Base-by-base conservation (phyloP, 2,797 vertebrate genomes). In the Gastrophryne carolinensis region DNA sequence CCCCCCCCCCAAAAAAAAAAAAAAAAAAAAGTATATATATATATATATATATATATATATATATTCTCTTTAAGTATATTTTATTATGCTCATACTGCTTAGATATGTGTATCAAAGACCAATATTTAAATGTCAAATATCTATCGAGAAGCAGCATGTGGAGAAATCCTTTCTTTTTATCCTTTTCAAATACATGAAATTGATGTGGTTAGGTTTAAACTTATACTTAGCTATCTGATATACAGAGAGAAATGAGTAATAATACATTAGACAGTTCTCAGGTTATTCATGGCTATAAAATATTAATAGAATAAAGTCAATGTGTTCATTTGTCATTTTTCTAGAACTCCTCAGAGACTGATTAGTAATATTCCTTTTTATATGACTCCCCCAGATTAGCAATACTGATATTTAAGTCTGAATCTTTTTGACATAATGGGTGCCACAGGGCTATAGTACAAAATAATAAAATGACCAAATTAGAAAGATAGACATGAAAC, bases 111-210 rank as follows among this genome's bases (percentile, higher is more conserved):
- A 15, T 62, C 41, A 62, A 62, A n/a, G 35, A 62, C 21, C 34
- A 23, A 62, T 35, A 62, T 62, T 62, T 39, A 62, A 41, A 62
- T 62, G 60, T 62, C 60, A 62, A 23, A 62, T 15, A 15, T 23
- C 17, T 21, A 62, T 62, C 35, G 24, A 62, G 39, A 35, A 39
- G 60, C 35, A n/a, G 23, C 21, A 34, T 62, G 39, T 24, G 35
- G n/a, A 41, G 35, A 19, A 62, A 24, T 62, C 60, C 15, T 19
- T 61, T 62, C n/a, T 39, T 62, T 62, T 62, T 12, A 62, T 62
- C 35, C 26, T 34, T 62, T 21, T 44, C 17, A 34, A 62, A 23
- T 30, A 44, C 26, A 41, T 44, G 19, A 12, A 39, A 24, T 23
- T 19, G 26, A 41, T 13, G 44, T 39, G 35, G 35, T 15, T 62